A percentile compares a stretch with the other conserved stretches of the same genome.
These are phyloP conservation scores for Ecliptopera silaceata DNA, from an alignment of 2,888 invertebrate genomes.

Conservation along the genomic window DNA sequence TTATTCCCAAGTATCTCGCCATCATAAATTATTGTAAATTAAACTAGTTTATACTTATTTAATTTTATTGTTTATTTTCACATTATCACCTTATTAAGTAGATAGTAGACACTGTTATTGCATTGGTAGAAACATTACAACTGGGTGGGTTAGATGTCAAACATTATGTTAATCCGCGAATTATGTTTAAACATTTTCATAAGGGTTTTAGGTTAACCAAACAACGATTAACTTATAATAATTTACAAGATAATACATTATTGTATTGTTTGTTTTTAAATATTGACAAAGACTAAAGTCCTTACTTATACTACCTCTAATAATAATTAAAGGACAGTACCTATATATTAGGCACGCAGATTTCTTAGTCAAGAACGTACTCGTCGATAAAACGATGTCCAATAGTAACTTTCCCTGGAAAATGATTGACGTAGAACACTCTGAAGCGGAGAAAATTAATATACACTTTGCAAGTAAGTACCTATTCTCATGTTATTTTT, in stretches of 20 bases:
- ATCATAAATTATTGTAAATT: constrained; percentile 30
- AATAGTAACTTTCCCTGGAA: constrained; percentile 3
- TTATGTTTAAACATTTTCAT: too few relatives aligned
- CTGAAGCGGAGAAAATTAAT: constrained; percentile 5
- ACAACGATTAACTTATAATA: too few relatives aligned
- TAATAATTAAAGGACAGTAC: too few relatives aligned
- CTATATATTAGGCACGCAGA: neutral
- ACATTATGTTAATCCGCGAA: too few relatives aligned
- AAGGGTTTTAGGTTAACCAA: too few relatives aligned
- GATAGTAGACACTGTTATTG: too few relatives aligned
- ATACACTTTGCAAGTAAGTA: neutral
- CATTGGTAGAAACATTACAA: too few relatives aligned
- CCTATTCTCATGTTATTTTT: neutral
- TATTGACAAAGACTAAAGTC: too few relatives aligned
- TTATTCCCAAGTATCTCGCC: constrained; percentile 39
- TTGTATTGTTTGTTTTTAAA: too few relatives aligned
- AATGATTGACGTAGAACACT: constrained; percentile 3
- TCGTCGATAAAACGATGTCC: neutral
- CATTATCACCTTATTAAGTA: neutral
- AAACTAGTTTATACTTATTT: constrained; percentile 8
- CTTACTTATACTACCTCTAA: too few relatives aligned
- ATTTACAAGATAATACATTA: too few relatives aligned
- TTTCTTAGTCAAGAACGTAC: neutral
- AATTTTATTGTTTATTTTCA: constrained; percentile 6
- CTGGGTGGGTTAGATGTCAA: too few relatives aligned